Evolutionary conservation across 2,888 invertebrate species (phyloP).

Genomic region (Eristalinus sepulchralis): DNA sequence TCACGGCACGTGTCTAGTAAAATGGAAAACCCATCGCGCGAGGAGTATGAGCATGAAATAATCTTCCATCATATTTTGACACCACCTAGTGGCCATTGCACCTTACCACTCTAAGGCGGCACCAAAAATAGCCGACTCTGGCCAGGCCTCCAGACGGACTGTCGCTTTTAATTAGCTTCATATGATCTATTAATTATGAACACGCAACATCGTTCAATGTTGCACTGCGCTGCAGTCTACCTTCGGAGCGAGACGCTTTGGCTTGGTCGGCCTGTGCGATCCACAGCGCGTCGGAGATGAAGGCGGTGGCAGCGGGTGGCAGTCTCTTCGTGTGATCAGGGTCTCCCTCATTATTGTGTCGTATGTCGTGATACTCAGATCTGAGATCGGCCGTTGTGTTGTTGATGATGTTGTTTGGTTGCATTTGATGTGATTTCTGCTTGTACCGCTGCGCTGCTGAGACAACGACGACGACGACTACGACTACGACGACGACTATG

Average conservation of each 20-base stretch:
- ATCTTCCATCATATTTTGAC: conserved; percentile 39
- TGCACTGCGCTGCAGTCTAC: conserved; percentile 21
- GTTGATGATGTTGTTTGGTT: conserved; percentile 50
- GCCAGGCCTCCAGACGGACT: conserved; percentile 60
- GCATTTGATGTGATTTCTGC: conserved; percentile 48
- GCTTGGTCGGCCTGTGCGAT: conserved; percentile 3
- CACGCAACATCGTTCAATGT: conserved; percentile 63
- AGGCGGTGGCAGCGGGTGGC: conserved; percentile 35
- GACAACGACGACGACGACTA: too few species aligned
- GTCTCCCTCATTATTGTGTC: conserved; percentile 62
- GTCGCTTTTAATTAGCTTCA: conserved; percentile 70
- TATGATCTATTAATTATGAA: conserved; percentile 70
- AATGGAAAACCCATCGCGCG: conserved; percentile 26
- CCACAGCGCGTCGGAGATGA: conserved; percentile 15
- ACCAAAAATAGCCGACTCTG: conserved; percentile 60
- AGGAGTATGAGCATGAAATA: conserved; percentile 16
- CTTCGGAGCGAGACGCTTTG: neutral
- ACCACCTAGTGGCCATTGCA: conserved; percentile 51
- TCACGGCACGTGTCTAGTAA: conserved; percentile 41
- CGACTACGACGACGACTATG: conserved; percentile 45
- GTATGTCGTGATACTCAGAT: conserved; percentile 40
- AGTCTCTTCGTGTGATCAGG: conserved; percentile 50
- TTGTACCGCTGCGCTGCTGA: conserved; percentile 22
- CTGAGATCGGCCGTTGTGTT: conserved; percentile 6
- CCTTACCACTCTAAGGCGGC: conserved; percentile 56